These are phyloP conservation scores for Andrena praecox DNA, from an alignment of 2,888 invertebrate genomes.

Conservation along the genomic window DNA sequence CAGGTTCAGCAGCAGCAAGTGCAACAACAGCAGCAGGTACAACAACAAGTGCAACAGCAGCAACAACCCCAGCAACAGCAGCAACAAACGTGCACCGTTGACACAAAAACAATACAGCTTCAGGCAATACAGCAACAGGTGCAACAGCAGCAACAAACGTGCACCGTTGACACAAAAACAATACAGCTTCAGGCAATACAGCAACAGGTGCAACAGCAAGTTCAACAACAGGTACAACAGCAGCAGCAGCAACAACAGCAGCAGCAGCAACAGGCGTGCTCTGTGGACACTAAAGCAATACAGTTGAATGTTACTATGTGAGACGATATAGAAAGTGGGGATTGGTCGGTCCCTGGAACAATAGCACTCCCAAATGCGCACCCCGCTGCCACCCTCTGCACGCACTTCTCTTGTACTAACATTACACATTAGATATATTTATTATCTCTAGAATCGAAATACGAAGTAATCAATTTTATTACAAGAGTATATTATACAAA, in stretches of 20 bases:
- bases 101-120: slow-evolving; percentile 78
- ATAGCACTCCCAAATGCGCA: slow-evolving; percentile 82
- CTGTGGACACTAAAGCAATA: slow-evolving; percentile 84
- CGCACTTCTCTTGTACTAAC: slow-evolving; percentile 85
- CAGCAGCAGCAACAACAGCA: slow-evolving; percentile 81
- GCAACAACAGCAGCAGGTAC: slow-evolving; percentile 76
- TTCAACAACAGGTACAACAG: slow-evolving; percentile 78
- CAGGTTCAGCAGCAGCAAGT: slow-evolving; percentile 74
- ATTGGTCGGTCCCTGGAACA: slow-evolving; percentile 78
- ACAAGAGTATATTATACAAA: slow-evolving; percentile 84
- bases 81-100: slow-evolving; percentile 80
- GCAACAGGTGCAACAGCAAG: slow-evolving; percentile 79
- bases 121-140: slow-evolving; percentile 81
- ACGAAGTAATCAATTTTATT: slow-evolving; percentile 84
- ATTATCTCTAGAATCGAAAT: slow-evolving; percentile 83
- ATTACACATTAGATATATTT: slow-evolving; percentile 84
- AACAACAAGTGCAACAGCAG: slow-evolving; percentile 77
- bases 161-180: slow-evolving; percentile 78
- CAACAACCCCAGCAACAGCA: slow-evolving; percentile 69
- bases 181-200: slow-evolving; percentile 79
- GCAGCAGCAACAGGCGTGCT: slow-evolving; percentile 81
- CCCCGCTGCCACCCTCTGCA: slow-evolving; percentile 84
- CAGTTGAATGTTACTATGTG: slow-evolving; percentile 85
- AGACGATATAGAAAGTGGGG: slow-evolving; percentile 80
- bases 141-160: slow-evolving; percentile 84